Conservation (phyloP, 1,140 invertebrate species). For the Brachystomella parvula region DNA sequence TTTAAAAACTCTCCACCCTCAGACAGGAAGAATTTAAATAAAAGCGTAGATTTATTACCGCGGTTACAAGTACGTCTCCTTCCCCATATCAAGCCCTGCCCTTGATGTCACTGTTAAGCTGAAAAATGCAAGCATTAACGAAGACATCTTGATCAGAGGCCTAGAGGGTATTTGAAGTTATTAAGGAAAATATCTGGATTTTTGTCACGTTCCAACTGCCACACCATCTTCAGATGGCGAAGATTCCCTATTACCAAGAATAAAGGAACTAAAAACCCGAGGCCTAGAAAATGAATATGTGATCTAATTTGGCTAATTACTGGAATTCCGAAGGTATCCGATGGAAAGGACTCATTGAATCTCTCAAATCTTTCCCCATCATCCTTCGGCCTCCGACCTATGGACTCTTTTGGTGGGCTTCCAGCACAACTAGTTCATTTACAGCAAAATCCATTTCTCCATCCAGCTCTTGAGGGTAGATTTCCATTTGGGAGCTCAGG, state of each 20-base stretch:
- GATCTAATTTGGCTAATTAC: no score
- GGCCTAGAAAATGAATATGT: no score
- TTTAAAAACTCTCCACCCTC: no score
- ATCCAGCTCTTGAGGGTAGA: slow-evolving; percentile 40
- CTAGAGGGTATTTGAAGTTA: slow-evolving; percentile 20
- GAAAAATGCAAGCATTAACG: neutral
- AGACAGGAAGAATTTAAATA: no score
- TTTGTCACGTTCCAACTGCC: no score
- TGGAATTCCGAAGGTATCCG: slow-evolving; percentile 23
- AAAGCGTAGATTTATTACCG: no score
- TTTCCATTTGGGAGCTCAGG: slow-evolving; percentile 44
- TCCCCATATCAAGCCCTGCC: neutral
- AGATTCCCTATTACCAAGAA: no score
- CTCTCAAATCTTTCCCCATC: slow-evolving; percentile 41
- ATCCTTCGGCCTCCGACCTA: slow-evolving; percentile 50
- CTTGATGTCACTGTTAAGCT: neutral
- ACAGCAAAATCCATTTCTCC: slow-evolving; percentile 48
- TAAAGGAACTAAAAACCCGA: no score
- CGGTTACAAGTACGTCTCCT: no score
- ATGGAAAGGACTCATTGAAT: slow-evolving; percentile 32
- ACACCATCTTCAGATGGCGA: no score
- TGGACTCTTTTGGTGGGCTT: slow-evolving; percentile 49
- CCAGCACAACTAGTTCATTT: slow-evolving; percentile 51
- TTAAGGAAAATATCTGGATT: no score
- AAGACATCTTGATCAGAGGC: neutral